Evolutionary conservation across 2,797 vertebrate genomes (phyloP), one percentile per base, ranked within the genome.

Genomic region (Argyrosomus regius): DNA sequence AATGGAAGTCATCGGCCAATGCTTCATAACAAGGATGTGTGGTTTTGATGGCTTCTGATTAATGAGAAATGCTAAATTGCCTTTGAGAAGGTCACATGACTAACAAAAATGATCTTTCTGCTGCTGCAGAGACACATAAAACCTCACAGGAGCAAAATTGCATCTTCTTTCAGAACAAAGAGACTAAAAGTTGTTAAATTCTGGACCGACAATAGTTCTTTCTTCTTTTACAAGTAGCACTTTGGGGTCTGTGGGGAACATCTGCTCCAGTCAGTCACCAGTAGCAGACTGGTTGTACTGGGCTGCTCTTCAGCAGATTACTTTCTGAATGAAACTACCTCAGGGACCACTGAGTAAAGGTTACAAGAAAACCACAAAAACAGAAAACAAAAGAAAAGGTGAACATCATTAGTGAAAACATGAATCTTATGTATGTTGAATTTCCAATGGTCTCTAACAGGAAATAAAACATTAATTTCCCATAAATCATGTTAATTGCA

Each of bases 401-500:
- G 26, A 49, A 56, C 52, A 45, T 77, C 45, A 80, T 62, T n/a
- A 70, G 28, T 54, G 1, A 45, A 59, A 76, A 43, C 22, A 13
- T 9, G 22, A 58, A 9, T 35, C 10, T 17, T 4, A 20, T 74
- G 35, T 52, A 64, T 50, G 35, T 39, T 39, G 8, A 39, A 39
- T 39, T 39, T 72, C 56, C 22, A 5, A 67, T 35, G 16, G n/a
- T 28, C n/a, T 73, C 14, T 8, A 70, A 43, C 45, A 65, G 45
- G 67, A 77, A 82, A 66, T 26, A 52, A 71, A 81, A 43, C 48
- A 71, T 64, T 58, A 0, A 57, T 56, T 59, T 24, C 22, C 63
- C 22, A 78, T 78, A 70, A 73, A 82, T 82, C 39, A 70, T 2
- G 1, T n/a, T 67, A 64, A 72, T 48, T 76, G 7, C 52, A 52